Base-by-base conservation (phyloP, 2,797 vertebrate genomes). In the Semaprochilodus insignis region DNA sequence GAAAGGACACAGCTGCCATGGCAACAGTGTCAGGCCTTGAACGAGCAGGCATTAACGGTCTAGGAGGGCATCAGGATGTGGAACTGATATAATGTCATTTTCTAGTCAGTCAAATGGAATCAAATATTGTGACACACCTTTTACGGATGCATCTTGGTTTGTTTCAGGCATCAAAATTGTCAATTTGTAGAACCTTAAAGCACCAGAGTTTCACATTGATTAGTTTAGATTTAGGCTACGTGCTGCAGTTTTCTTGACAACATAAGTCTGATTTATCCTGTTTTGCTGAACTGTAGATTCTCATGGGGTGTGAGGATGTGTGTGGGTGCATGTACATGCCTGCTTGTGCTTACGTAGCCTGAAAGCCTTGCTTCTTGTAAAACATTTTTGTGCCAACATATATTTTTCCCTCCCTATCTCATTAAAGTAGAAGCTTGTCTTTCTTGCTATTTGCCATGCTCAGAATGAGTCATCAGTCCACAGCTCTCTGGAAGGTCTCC, bases 391-490 rank as follows among this genome's bases (percentile, higher is more conserved):
- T 85, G 51, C 69, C 14, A 71, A 55, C 69, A n/a, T 48, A 44
- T 67, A 11, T 73, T 72, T 74, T 23, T 23, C 40, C 60, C 74
- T 40, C 31, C 31, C 31, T 3, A 31, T 78, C 59, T 78, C 65
- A 52, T 73, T 80, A 78, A 84, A 66, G 57, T 78, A 71, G 54
- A 40, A 69, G 66, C 57, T 63, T 78, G 34, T 80, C 17, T 79
- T 70, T 78, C 69, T 54, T 3, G 4, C 52, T 75, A 52, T 76
- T 69, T 83, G 82, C 74, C n/a, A 78, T 83, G 69, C 74, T 87
- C 77, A 82, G 80, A 76, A 79, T 90, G 82, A 88, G 82, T 86
- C 88, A 88, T 88, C 78, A 81, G 65, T 80, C 63, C 73, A 74
- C 51, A 25, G 63, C 62, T 62, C 17, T 67, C 57, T 85, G 85